phyloP scores from a whole-genome alignment of 2,113 vertebrate genomes.

The Hemichromis elongatus region DNA sequence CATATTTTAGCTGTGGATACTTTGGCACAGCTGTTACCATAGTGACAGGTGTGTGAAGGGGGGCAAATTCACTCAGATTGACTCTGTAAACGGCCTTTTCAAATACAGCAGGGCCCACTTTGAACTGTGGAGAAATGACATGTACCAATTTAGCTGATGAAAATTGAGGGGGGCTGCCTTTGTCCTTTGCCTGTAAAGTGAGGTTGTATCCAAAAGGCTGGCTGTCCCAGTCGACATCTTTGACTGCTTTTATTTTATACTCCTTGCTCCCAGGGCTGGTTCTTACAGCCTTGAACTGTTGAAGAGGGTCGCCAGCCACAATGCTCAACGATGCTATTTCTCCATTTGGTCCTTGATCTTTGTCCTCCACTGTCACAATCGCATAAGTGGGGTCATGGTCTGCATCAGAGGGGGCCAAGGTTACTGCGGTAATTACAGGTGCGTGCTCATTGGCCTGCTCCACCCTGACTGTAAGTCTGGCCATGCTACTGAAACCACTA shows the following conservation, averaged over 20 bases:
- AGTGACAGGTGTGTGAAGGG: constrained; percentile 86
- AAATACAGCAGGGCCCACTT: constrained; percentile 83
- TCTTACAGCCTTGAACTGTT: constrained; percentile 86
- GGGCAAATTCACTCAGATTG: constrained; percentile 91
- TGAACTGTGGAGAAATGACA: constrained; percentile 84
- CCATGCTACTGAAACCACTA: constrained; percentile 96
- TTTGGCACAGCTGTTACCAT: constrained; percentile 85
- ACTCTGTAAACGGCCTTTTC: constrained; percentile 87
- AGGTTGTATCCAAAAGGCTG: constrained; percentile 93
- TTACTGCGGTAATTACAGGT: constrained; percentile 82
- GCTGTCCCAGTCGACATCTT: constrained; percentile 85
- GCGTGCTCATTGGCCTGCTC: constrained; percentile 90
- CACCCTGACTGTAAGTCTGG: constrained; percentile 84
- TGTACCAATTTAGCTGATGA: constrained; percentile 88
- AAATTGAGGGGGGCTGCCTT: constrained; percentile 88
- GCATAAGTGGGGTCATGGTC: constrained; percentile 87
- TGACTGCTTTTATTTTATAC: constrained; percentile 87
- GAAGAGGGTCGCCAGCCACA: constrained; percentile 87
- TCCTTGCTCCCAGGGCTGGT: constrained; percentile 89
- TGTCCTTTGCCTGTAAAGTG: constrained; percentile 95
- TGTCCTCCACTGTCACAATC: constrained; percentile 86
- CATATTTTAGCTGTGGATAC: constrained; percentile 83
- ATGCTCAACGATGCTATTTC: constrained; percentile 91
- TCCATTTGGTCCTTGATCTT: constrained; percentile 86
- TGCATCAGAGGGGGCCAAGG: constrained; percentile 76